Evolutionary conservation across 2,888 invertebrate species (phyloP), one percentile per base, ranked within the genome.

Genomic region (Callinectes sapidus): DNA sequence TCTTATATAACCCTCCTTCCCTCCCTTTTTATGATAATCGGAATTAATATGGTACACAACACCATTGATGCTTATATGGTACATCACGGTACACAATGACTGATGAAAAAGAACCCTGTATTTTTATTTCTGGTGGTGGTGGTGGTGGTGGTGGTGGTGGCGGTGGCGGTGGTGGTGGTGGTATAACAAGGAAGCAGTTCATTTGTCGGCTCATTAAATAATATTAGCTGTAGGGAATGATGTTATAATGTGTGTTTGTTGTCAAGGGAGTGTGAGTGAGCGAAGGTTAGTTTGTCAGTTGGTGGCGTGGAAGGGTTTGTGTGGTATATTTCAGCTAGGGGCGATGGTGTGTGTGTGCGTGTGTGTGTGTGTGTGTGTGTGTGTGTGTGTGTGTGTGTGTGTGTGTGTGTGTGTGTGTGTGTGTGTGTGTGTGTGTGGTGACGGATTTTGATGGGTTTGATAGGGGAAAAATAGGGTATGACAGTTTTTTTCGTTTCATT

Each of bases 321-420:
- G 48, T 8, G 8, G 48, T 48, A 10, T 48, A 48, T 48, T 48
- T 48, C 0, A 48, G 8, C 6, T 48, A 48, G 48, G 48, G 10
- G 48, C 8, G 48, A 48, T 61, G 18, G 61, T 61, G 16, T 61
- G 61, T 18, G 61, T 61, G 18, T 8, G 61, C 13, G 10, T 61
- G 10, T 61, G 18, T 61, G 61, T 61, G 61, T 61, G 61, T 61
- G 61, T 61, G 61, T 61, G 61, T 61, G 61, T 61, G 61, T 61
- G 61, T 61, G 61, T 61, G 61, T 61, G 61, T 61, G 61, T 61
- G 61, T 61, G 61, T 61, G 61, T 61, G 61, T 61, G 61, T 61
- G 61, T 61, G 61, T 61, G 61, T 61, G 61, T 61, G 61, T 61
- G 61, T 61, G 61, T 61, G 61, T 61, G 61, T 61, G 61, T 61